These are phyloP conservation scores for Drosophila pseudoobscura DNA, from an alignment of 1,140 invertebrate species.

Conservation along the genomic window DNA sequence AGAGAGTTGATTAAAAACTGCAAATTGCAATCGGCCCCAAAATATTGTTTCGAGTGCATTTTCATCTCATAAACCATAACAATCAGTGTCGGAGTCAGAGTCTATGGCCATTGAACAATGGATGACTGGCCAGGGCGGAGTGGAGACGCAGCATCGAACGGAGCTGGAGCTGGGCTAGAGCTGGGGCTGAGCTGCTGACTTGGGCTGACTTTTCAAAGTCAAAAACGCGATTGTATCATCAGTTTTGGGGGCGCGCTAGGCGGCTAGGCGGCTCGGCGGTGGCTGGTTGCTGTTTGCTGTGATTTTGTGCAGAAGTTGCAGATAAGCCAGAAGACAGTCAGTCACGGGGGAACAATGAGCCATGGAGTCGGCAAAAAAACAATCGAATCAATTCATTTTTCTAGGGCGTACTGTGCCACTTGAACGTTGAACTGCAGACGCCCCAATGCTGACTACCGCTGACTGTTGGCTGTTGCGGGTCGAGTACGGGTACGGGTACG, in stretches of 20 bases:
- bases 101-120: constrained; percentile 68
- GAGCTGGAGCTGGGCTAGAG: no score
- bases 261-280: constrained; percentile 26
- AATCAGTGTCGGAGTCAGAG: constrained; percentile 49
- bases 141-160: constrained; percentile 1
- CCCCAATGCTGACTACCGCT: constrained; percentile 81
- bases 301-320: constrained; percentile 58
- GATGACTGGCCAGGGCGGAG: constrained; percentile 30
- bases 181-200: constrained; percentile 10
- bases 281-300: constrained; percentile 15
- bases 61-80: constrained; percentile 68
- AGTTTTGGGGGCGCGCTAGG: constrained; percentile 55
- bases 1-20: constrained; percentile 43
- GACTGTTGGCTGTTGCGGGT: constrained; percentile 15
- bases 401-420: constrained; percentile 82
- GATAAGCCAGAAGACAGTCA: constrained; percentile 42
- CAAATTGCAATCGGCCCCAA: constrained; percentile 42
- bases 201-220: constrained; percentile 78
- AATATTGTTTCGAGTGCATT: constrained; percentile 74
- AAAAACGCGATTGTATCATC: constrained; percentile 82
- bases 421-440: constrained; percentile 83
- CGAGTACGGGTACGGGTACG: no score
- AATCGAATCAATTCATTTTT: constrained; percentile 83
- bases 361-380: constrained; percentile 61
- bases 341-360: constrained; percentile 41